Evolutionary conservation across 2,113 vertebrate genomes (phyloP).

Genomic region (Bucco capensis): DNA sequence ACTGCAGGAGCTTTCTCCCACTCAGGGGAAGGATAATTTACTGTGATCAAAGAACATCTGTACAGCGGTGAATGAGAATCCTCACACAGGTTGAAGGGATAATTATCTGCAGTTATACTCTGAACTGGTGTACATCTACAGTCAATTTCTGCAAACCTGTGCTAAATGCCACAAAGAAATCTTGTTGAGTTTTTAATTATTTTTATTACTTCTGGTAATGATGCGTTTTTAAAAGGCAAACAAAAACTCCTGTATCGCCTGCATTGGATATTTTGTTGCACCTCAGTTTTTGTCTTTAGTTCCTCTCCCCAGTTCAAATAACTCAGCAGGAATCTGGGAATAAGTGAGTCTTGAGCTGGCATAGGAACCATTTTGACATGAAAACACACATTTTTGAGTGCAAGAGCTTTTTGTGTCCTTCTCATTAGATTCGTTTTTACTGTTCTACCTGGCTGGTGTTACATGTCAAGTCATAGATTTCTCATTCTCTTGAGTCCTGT

Average conservation of each 20-base stretch:
- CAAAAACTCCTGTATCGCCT: not conserved
- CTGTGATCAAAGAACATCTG: not conserved
- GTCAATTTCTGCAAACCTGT: not conserved
- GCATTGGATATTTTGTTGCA: rapidly evolving
- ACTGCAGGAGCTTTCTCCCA: not conserved
- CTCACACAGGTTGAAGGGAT: not conserved
- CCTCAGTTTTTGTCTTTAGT: not conserved
- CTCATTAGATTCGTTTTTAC: not conserved
- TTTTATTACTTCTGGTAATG: not conserved
- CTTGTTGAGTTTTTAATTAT: not conserved
- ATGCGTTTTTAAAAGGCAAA: not conserved
- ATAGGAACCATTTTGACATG: not conserved
- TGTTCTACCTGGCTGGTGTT: not conserved
- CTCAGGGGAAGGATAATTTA: not conserved
- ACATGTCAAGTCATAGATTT: not conserved
- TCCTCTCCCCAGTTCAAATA: not conserved
- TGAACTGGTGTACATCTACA: not conserved
- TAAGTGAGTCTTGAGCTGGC: not conserved
- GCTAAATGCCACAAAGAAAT: not conserved
- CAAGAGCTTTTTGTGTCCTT: not conserved
- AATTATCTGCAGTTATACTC: not conserved
- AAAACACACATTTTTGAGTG: not conserved
- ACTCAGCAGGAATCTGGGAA: not conserved
- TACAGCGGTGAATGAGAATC: not conserved
- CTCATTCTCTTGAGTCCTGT: not conserved